A percentile compares a stretch with the other conserved stretches of the same genome.
Conservation (phyloP, 2,888 invertebrate species). For the Sisyra nigra region DNA sequence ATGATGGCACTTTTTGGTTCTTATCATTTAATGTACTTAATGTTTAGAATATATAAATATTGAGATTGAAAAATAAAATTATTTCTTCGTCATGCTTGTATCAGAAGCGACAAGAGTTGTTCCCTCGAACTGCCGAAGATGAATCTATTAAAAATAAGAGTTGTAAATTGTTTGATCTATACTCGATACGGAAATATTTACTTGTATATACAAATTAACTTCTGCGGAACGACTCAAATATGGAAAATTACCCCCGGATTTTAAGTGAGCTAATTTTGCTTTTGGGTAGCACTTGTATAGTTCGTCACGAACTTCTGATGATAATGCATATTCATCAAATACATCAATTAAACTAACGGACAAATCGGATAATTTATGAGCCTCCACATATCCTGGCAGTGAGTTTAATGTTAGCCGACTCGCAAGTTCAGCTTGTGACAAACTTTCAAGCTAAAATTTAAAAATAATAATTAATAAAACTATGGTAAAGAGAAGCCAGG, state of each 20-base stretch:
- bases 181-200: conserved; percentile 23
- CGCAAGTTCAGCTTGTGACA: conserved; percentile 68
- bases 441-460: conserved; percentile 54
- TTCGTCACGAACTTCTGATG: conserved; percentile 60
- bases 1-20: no score
- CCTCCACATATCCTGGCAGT: conserved; percentile 60
- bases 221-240: conserved; percentile 77
- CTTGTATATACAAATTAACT: conserved; percentile 77
- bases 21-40: no score
- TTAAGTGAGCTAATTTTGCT: conserved; percentile 73
- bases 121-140: conserved; percentile 52
- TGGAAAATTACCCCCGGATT: conserved; percentile 81
- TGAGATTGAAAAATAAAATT: neutral
- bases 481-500: no score
- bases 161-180: neutral
- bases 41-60: neutral
- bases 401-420: conserved; percentile 79
- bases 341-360: conserved; percentile 79
- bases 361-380: conserved; percentile 47
- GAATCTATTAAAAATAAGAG: conserved; percentile 40
- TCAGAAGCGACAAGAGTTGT: conserved; percentile 42
- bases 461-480: neutral
- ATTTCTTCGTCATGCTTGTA: conserved; percentile 16
- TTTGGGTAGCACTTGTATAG: conserved; percentile 73
- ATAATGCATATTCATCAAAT: conserved; percentile 75